Evolutionary conservation across 2,888 invertebrate species (phyloP).

Genomic region (Ctenicera cuprea): DNA sequence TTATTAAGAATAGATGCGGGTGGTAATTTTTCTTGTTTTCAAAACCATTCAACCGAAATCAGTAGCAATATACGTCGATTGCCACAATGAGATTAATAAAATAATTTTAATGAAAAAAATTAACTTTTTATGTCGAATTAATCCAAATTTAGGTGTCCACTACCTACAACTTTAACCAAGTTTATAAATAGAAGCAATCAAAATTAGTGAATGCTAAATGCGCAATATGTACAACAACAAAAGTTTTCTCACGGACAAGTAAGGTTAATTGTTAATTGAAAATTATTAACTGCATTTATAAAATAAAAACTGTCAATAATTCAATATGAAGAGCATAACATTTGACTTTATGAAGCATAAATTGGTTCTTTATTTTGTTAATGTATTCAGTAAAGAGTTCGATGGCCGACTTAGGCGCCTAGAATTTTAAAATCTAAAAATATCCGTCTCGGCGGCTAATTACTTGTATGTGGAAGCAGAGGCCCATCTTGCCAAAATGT

Average conservation of each 20-base stretch:
- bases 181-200: conserved; percentile 32
- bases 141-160: too few species aligned
- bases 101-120: too few species aligned
- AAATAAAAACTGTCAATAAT: conserved; percentile 16
- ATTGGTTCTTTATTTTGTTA: conserved; percentile 68
- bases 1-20: background rate
- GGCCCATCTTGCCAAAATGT: conserved; percentile 69
- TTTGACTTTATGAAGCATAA: conserved; percentile 60
- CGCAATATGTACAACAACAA: conserved; percentile 23
- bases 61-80: too few species aligned
- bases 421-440: conserved; percentile 72
- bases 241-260: conserved; percentile 18
- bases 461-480: conserved; percentile 70
- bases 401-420: conserved; percentile 71
- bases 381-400: conserved; percentile 69
- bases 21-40: background rate
- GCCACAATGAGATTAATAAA: too few species aligned
- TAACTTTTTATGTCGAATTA: too few species aligned
- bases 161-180: conserved; percentile 4
- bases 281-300: conserved; percentile 13
- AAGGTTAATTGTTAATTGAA: conserved; percentile 17
- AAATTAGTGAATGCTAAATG: conserved; percentile 20
- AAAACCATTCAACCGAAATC: too few species aligned
- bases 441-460: conserved; percentile 70
- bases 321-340: conserved; percentile 20